These are phyloP conservation scores for Platysternon megacephalum DNA, from an alignment of 2,113 vertebrate genomes.

Conservation along the genomic window DNA sequence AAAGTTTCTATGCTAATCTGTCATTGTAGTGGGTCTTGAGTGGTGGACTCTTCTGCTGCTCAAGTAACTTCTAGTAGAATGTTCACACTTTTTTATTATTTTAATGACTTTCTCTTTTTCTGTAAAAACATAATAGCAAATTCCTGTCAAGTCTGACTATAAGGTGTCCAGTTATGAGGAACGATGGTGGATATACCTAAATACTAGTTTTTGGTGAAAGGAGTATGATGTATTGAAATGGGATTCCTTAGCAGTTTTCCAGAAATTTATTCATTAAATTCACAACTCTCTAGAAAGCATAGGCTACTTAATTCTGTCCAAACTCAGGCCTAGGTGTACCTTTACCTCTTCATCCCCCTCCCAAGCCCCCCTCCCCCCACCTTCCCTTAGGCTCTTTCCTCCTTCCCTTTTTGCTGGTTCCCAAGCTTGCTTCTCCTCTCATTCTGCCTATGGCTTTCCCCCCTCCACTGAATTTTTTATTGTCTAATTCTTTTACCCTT, in stretches of 20 bases:
- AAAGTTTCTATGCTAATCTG: neutral
- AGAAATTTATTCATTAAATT: neutral
- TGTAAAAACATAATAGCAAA: neutral
- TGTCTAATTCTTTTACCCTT: neutral
- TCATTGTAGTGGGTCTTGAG: neutral
- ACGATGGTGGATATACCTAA: neutral
- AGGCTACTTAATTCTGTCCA: neutral
- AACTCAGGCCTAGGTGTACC: neutral
- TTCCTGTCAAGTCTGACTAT: neutral
- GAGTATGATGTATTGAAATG: rapidly evolving
- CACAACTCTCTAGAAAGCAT: neutral
- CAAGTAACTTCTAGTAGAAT: neutral
- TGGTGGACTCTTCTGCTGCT: neutral
- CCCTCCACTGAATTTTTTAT: neutral
- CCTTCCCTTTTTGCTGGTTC: neutral
- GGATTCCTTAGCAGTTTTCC: neutral
- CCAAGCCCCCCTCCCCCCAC: too few relatives aligned
- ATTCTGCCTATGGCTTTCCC: neutral
- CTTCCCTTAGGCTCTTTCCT: neutral
- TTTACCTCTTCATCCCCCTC: neutral
- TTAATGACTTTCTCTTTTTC: neutral
- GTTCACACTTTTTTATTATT: neutral
- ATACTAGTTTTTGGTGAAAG: neutral
- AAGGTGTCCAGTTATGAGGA: neutral
- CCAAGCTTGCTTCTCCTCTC: neutral